A percentile compares a stretch with the other conserved stretches of the same genome.
phyloP scores from a whole-genome alignment of 2,888 invertebrate genomes.

The Lobophora halterata region DNA sequence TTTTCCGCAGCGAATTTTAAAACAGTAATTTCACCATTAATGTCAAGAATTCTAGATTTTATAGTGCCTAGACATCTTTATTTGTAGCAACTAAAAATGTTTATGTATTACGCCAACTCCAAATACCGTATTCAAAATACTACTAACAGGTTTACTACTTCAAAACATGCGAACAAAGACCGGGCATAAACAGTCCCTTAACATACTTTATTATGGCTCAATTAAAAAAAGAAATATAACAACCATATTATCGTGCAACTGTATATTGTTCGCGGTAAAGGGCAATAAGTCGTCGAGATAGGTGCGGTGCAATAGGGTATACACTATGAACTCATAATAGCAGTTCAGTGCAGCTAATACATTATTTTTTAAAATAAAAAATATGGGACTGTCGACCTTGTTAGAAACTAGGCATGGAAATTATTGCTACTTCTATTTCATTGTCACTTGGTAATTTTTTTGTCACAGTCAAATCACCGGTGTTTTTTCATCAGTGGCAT shows the following conservation, averaged over 20 bases:
- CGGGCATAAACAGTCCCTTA: conserved; percentile 23
- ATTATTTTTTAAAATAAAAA: conserved; percentile 17
- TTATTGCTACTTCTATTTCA: too few relatives aligned
- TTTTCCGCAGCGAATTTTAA: not conserved
- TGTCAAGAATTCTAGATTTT: too few relatives aligned
- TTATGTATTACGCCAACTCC: conserved; percentile 3
- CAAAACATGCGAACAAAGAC: conserved; percentile 26
- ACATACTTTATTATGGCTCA: conserved; percentile 23
- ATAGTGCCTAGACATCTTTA: conserved; percentile 1
- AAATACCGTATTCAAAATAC: conserved; percentile 21
- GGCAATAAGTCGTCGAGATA: conserved; percentile 26
- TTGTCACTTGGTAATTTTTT: too few relatives aligned
- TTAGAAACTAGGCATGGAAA: too few relatives aligned
- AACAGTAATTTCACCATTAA: not conserved
- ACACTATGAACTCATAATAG: conserved; percentile 26
- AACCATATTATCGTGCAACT: conserved; percentile 18
- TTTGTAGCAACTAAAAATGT: conserved; percentile 5
- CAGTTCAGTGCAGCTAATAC: conserved; percentile 26
- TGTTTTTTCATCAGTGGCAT: too few relatives aligned
- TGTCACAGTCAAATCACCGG: too few relatives aligned
- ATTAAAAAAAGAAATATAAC: conserved; percentile 22
- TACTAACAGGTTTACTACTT: conserved; percentile 24
- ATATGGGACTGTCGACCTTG: conserved; percentile 7
- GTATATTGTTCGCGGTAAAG: conserved; percentile 20
- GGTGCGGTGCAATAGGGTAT: conserved; percentile 29